Evolutionary conservation across 37 sponge, comb jelly and placozoan genomes (phyloP).

Genomic region (Chondrosia reniformis): DNA sequence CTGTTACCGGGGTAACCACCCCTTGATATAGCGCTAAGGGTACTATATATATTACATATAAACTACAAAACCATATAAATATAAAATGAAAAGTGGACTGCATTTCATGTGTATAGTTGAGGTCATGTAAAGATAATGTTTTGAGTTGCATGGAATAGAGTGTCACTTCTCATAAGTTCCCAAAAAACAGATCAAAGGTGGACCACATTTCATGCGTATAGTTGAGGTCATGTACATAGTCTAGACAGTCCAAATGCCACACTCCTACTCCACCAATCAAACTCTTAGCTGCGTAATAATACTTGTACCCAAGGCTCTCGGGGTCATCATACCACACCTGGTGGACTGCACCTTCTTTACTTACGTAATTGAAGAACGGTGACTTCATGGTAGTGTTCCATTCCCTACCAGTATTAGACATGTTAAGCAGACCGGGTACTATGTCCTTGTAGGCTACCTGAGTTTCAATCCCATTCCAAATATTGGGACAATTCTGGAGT

Average conservation of each 20-base stretch:
- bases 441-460: conserved; percentile 41
- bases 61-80: no score
- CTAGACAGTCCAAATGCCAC: conserved; percentile 67
- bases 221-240: no score
- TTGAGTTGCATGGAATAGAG: no score
- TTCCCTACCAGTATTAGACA: conserved; percentile 4
- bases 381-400: conserved; percentile 46
- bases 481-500: conserved; percentile 68
- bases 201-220: not conserved
- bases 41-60: no score
- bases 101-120: no score
- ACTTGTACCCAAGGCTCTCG: conserved; percentile 71
- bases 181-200: not conserved
- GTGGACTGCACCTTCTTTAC: conserved; percentile 24
- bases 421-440: not conserved
- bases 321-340: conserved; percentile 93
- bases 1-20: no score
- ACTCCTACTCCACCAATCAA: conserved; percentile 25
- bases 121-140: no score
- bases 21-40: no score
- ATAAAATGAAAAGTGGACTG: no score
- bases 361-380: conserved; percentile 55
- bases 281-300: conserved; percentile 18
- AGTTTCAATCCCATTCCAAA: conserved; percentile 77
- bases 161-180: not conserved